Conservation (phyloP, 2,113 vertebrate genomes). For the Arothron firmamentum region DNA sequence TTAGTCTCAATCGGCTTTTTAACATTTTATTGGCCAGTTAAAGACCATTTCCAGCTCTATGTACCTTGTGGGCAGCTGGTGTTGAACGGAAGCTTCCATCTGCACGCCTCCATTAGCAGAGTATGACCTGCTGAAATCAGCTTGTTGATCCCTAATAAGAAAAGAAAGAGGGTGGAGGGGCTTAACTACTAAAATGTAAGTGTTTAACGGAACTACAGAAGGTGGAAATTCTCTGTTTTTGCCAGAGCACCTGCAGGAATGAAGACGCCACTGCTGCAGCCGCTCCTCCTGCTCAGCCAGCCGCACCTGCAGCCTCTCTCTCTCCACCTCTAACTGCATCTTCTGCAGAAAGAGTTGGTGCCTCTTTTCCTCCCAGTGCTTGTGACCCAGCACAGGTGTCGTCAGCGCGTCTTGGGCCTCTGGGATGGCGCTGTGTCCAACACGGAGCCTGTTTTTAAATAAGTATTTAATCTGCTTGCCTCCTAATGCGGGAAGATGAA, state of each 20-base stretch:
- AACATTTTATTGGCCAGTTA: background rate
- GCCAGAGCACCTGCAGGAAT: slow-evolving; percentile 76
- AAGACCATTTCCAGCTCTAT: slow-evolving; percentile 1
- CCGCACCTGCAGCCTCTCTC: slow-evolving; percentile 83
- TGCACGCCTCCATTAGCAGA: slow-evolving; percentile 21
- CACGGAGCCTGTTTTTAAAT: slow-evolving; percentile 7
- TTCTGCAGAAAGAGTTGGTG: slow-evolving; percentile 88
- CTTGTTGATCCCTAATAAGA: slow-evolving; percentile 50
- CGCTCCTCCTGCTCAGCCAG: slow-evolving; percentile 86
- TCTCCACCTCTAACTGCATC: slow-evolving; percentile 88
- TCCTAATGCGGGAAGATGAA: background rate
- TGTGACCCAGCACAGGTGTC: slow-evolving; percentile 58
- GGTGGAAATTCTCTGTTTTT: background rate
- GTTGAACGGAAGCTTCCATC: slow-evolving; percentile 9
- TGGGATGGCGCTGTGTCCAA: background rate
- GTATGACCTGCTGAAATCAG: slow-evolving; percentile 34
- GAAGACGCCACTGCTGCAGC: slow-evolving; percentile 76
- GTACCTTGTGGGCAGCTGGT: slow-evolving; percentile 51
- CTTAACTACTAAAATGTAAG: background rate
- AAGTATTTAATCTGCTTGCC: too few species aligned
- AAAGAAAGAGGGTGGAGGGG: background rate
- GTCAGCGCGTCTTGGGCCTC: slow-evolving; percentile 30
- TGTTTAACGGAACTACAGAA: background rate
- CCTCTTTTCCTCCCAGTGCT: slow-evolving; percentile 80
- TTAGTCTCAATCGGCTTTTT: too few species aligned